Percentiles rank a stretch among this genome's conserved stretches.
phyloP scores from a whole-genome alignment of 2,888 invertebrate species.

The Sceliomorpha sp. region DNA sequence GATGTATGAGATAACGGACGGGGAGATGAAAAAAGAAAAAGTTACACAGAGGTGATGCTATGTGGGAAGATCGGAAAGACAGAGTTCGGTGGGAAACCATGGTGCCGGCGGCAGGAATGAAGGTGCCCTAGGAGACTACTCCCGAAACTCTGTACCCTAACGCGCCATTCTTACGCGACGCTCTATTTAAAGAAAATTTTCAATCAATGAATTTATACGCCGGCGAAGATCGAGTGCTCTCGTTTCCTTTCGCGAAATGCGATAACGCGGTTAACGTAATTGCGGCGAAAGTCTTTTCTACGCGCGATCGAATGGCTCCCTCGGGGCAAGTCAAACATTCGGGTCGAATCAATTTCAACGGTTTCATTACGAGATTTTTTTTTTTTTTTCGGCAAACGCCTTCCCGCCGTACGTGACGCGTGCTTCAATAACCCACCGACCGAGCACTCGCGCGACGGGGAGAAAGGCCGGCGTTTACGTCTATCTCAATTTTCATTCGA shows the following conservation, averaged over 20 bases:
- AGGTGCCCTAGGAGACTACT: no score
- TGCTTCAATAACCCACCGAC: constrained; percentile 31
- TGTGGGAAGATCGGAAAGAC: no score
- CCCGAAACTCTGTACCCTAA: no score
- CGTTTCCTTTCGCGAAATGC: constrained; percentile 12
- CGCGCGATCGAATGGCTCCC: neutral
- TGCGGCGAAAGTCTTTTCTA: constrained; percentile 11
- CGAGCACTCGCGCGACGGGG: neutral
- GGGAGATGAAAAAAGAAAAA: no score
- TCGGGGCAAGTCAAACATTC: constrained; percentile 1
- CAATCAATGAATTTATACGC: constrained; percentile 16
- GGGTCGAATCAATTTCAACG: constrained; percentile 28
- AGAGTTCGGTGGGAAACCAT: no score
- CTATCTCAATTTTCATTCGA: constrained; percentile 48
- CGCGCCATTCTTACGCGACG: no score
- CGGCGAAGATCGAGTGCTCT: constrained; percentile 12
- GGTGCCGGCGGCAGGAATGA: no score
- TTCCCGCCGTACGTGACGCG: constrained; percentile 29
- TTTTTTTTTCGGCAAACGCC: constrained; percentile 39
- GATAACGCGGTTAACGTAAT: constrained; percentile 26
- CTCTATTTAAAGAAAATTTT: no score
- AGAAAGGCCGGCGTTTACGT: constrained; percentile 12
- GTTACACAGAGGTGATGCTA: no score
- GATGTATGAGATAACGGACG: no score
- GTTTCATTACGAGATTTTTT: constrained; percentile 37